These are phyloP conservation scores for Malacosoma neustria DNA, from an alignment of 2,888 invertebrate species.

Conservation along the genomic window DNA sequence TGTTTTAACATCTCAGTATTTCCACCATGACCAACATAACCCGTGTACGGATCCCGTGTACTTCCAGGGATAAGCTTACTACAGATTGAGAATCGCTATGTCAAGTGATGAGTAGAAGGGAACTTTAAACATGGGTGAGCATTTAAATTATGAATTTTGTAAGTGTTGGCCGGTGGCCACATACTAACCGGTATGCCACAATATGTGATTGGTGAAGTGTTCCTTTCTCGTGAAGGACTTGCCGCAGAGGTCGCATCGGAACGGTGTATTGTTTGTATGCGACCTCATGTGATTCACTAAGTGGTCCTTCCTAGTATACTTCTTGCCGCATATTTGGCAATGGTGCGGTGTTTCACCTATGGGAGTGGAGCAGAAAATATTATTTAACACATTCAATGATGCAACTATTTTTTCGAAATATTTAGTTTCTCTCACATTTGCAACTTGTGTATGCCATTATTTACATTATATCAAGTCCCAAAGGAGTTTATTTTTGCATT, in stretches of 20 bases:
- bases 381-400: constrained; percentile 73
- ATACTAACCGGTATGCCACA: constrained; percentile 87
- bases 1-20: too few species aligned
- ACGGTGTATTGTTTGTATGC: constrained; percentile 91
- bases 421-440: constrained; percentile 29
- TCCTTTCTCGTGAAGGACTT: constrained; percentile 92
- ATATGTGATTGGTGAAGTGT: constrained; percentile 92
- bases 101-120: too few species aligned
- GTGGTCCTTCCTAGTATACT: constrained; percentile 92
- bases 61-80: too few species aligned
- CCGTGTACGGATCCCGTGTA: too few species aligned
- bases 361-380: constrained; percentile 64
- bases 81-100: too few species aligned
- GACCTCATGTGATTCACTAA: constrained; percentile 91
- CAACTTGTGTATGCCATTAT: neutral
- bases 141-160: too few species aligned
- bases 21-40: too few species aligned
- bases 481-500: too few species aligned
- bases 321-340: constrained; percentile 90
- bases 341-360: constrained; percentile 90
- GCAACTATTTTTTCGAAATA: constrained; percentile 58
- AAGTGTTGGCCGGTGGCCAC: too few species aligned
- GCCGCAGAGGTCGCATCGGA: constrained; percentile 90
- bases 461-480: too few species aligned
- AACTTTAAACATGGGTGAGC: too few species aligned